These are phyloP conservation scores for Pseudomugil gertrudae DNA, from an alignment of 2,797 vertebrate genomes.

Conservation along the genomic window DNA sequence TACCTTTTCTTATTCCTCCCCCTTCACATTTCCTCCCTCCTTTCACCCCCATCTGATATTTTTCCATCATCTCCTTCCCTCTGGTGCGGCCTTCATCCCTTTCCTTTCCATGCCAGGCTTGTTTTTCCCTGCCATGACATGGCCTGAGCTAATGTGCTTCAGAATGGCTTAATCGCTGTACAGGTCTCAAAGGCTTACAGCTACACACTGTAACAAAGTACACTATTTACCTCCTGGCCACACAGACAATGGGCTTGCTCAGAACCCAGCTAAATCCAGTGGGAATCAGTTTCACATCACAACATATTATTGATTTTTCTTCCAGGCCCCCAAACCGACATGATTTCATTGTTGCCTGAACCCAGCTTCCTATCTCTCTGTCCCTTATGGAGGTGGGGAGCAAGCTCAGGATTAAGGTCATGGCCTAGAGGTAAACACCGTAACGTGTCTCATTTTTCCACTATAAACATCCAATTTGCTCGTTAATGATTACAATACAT, in stretches of 20 bases:
- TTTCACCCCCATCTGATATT: slow-evolving; percentile 32
- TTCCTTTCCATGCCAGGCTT: slow-evolving; percentile 64
- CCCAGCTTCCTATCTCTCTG: slow-evolving; percentile 62
- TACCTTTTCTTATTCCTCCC: neutral
- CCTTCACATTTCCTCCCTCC: neutral
- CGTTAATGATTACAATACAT: slow-evolving; percentile 23
- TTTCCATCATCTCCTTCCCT: slow-evolving; percentile 38
- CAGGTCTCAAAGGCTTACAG: slow-evolving; percentile 77
- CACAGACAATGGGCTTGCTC: slow-evolving; percentile 70
- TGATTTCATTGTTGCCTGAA: slow-evolving; percentile 70
- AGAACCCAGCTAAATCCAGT: slow-evolving; percentile 70
- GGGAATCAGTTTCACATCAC: slow-evolving; percentile 85
- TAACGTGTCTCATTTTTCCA: slow-evolving; percentile 55
- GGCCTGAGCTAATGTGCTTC: slow-evolving; percentile 78
- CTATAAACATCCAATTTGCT: slow-evolving; percentile 42
- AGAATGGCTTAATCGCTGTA: slow-evolving; percentile 77
- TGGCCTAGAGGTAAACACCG: slow-evolving; percentile 63
- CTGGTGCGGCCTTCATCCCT: slow-evolving; percentile 41
- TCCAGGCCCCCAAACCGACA: slow-evolving; percentile 63
- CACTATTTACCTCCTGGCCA: slow-evolving; percentile 80
- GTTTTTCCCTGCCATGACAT: slow-evolving; percentile 76
- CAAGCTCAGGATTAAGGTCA: slow-evolving; percentile 68
- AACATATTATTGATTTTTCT: slow-evolving; percentile 83
- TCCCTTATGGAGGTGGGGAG: slow-evolving; percentile 54
- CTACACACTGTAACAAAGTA: slow-evolving; percentile 75